A percentile compares a stretch with the other conserved stretches of the same genome.
Evolutionary conservation across 1,140 invertebrate genomes (phyloP).

Genomic region (Oedothorax gibbosus): DNA sequence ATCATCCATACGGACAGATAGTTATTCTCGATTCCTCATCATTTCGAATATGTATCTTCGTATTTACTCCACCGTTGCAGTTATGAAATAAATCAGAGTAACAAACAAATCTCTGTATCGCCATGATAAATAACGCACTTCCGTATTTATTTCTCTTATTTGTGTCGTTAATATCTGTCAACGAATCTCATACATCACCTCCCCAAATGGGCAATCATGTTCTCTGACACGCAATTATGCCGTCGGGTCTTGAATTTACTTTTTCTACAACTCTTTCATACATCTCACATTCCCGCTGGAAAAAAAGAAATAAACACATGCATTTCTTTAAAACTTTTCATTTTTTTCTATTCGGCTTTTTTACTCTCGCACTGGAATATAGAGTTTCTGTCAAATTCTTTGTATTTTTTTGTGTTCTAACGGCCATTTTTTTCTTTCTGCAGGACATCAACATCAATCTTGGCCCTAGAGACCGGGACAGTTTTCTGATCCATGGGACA

Average conservation of each 20-base stretch:
- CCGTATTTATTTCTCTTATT: too few relatives aligned
- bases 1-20: too few relatives aligned
- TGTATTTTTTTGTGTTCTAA: not conserved
- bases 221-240: too few relatives aligned
- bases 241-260: not conserved
- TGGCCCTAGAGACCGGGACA: not conserved
- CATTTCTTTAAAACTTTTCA: not conserved
- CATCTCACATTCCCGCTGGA: not conserved
- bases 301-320: not conserved
- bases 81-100: too few relatives aligned
- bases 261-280: not conserved
- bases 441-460: constrained; percentile 18
- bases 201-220: too few relatives aligned
- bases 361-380: not conserved
- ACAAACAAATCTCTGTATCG: too few relatives aligned
- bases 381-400: constrained; percentile 11
- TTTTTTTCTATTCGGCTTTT: not conserved
- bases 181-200: too few relatives aligned
- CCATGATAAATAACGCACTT: too few relatives aligned
- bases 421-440: not conserved
- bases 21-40: too few relatives aligned
- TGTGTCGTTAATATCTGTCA: too few relatives aligned
- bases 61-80: too few relatives aligned
- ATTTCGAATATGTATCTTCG: too few relatives aligned
- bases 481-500: not conserved